Conservation (phyloP, 2,888 invertebrate species). For the Drosophila paranaensis region DNA sequence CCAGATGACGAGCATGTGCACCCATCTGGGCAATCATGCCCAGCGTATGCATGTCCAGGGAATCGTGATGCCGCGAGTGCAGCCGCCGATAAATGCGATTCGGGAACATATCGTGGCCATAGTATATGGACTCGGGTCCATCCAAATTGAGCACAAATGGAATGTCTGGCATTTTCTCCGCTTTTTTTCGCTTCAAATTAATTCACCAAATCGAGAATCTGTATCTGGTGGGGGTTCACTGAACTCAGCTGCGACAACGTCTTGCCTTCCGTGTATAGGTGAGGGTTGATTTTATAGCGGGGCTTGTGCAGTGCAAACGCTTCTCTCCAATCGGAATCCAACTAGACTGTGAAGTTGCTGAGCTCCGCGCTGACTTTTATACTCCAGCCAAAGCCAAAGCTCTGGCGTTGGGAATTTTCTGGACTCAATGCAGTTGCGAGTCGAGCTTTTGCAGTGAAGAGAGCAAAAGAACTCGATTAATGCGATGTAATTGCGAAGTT, state of each 20-base stretch:
- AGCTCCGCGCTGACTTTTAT: constrained; percentile 47
- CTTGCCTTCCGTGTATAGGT: constrained; percentile 44
- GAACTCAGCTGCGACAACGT: constrained; percentile 48
- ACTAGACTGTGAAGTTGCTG: constrained; percentile 53
- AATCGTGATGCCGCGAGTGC: constrained; percentile 75
- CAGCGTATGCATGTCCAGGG: constrained; percentile 77
- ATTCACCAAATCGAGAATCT: constrained; percentile 34
- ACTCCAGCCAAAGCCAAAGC: constrained; percentile 40
- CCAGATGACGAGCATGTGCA: constrained; percentile 75
- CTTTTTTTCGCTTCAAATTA: constrained; percentile 40
- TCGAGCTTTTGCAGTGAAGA: constrained; percentile 43
- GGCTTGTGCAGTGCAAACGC: background rate
- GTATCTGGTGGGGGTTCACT: constrained; percentile 68
- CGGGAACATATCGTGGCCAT: constrained; percentile 81
- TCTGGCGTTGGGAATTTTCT: constrained; percentile 42
- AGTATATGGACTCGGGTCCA: constrained; percentile 74
- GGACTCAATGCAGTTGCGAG: constrained; percentile 28
- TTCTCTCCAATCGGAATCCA: constrained; percentile 16
- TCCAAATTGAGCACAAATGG: constrained; percentile 82
- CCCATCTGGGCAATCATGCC: constrained; percentile 79
- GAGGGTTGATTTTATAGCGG: constrained; percentile 52
- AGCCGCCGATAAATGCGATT: constrained; percentile 77
- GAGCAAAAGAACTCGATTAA: too few species aligned
- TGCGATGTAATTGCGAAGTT: background rate
- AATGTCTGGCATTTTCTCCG: constrained; percentile 71